These are phyloP conservation scores for Psix sp. DNA, from an alignment of 1,140 invertebrate genomes.

Conservation along the genomic window DNA sequence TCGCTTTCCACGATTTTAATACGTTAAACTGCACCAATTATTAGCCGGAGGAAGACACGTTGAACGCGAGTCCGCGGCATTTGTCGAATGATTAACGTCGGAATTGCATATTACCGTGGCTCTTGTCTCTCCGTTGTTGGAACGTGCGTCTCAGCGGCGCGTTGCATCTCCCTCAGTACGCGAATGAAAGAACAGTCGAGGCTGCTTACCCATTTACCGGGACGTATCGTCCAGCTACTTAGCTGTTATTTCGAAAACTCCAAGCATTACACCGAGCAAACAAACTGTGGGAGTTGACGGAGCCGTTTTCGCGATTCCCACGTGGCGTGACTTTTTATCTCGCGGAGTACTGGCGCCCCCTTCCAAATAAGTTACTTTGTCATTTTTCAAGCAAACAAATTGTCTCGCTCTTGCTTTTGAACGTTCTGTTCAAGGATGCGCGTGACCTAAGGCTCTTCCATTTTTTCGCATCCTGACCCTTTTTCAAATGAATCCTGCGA, in stretches of 20 bases:
- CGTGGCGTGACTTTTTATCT: constrained; percentile 62
- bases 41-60: constrained; percentile 14
- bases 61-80: constrained; percentile 25
- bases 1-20: constrained; percentile 10
- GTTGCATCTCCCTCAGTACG: constrained; percentile 25
- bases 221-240: constrained; percentile 62
- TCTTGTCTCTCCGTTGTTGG: constrained; percentile 36
- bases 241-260: constrained; percentile 62
- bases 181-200: constrained; percentile 43
- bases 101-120: constrained; percentile 48
- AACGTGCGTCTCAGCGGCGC: constrained; percentile 10
- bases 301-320: constrained; percentile 69
- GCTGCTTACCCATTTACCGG: constrained; percentile 71
- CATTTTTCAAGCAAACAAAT: constrained; percentile 58
- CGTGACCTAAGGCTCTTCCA: constrained; percentile 4
- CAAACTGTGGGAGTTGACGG: constrained; percentile 49
- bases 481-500: no score
- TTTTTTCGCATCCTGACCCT: no score
- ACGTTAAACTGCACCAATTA: constrained; percentile 41
- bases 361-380: constrained; percentile 48
- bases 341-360: constrained; percentile 38
- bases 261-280: constrained; percentile 47
- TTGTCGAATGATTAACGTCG: constrained; percentile 50
- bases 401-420: constrained; percentile 31
- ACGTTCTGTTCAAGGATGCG: neutral